phyloP scores from a whole-genome alignment of 1,140 invertebrate species.

The Scaptomyza montana region DNA sequence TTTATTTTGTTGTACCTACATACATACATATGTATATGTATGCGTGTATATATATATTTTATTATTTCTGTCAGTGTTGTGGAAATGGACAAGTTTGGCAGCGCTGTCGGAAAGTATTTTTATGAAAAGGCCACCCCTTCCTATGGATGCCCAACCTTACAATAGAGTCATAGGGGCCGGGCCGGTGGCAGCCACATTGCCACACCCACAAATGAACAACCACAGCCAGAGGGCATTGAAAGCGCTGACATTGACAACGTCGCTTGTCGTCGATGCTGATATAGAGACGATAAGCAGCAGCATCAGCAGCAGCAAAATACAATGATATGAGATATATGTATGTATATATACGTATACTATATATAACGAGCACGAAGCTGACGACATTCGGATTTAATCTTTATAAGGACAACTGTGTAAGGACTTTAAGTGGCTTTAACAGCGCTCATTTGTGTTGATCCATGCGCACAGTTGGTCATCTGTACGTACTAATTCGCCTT shows the following conservation, averaged over 20 bases:
- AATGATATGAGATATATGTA: constrained; percentile 23
- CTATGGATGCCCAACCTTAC: neutral
- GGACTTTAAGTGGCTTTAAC: constrained; percentile 1
- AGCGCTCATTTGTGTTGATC: neutral
- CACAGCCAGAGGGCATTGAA: constrained; percentile 47
- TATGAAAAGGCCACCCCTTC: neutral
- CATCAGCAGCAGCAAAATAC: constrained; percentile 5
- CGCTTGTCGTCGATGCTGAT: constrained; percentile 32
- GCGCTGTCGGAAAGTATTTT: constrained; percentile 41
- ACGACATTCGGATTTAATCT: constrained; percentile 8
- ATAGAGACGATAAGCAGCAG: constrained; percentile 9
- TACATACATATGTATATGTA: neutral
- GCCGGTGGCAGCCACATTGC: no score
- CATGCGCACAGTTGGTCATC: neutral
- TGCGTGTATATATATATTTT: neutral
- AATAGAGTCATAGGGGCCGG: no score
- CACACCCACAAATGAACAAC: neutral
- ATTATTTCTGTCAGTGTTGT: constrained; percentile 6
- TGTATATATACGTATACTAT: neutral
- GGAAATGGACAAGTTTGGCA: constrained; percentile 51
- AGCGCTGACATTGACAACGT: constrained; percentile 61
- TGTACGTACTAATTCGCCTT: neutral
- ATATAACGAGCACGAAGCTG: constrained; percentile 1
- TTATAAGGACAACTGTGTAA: constrained; percentile 29
- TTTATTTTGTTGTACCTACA: constrained; percentile 12